A percentile compares a stretch with the other conserved stretches of the same genome.
These are phyloP conservation scores for Distichodus sexfasciatus DNA, from an alignment of 2,797 vertebrate genomes.

Conservation along the genomic window DNA sequence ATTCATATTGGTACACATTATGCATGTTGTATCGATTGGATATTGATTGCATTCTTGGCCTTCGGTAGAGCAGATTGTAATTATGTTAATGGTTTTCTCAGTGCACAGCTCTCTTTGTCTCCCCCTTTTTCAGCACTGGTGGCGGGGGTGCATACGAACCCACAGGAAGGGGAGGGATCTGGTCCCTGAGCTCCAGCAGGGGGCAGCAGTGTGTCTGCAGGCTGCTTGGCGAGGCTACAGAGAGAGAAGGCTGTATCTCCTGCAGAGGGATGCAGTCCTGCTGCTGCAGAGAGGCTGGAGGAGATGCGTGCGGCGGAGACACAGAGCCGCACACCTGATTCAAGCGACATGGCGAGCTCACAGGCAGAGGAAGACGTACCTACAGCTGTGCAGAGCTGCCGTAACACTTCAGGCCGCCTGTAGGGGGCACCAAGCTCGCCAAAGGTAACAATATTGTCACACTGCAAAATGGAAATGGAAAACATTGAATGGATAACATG, in stretches of 20 bases:
- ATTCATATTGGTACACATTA: too few relatives aligned
- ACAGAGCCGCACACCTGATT: constrained; percentile 77
- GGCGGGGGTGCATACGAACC: constrained; percentile 74
- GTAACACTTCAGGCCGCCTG: constrained; percentile 77
- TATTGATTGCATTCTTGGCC: too few relatives aligned
- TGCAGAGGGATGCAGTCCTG: constrained; percentile 75
- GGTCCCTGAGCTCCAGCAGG: constrained; percentile 60
- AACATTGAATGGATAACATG: background rate
- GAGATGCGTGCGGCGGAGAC: constrained; percentile 59
- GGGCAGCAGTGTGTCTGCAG: constrained; percentile 82
- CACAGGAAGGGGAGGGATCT: constrained; percentile 53
- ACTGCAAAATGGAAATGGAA: background rate
- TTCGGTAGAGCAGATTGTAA: too few relatives aligned
- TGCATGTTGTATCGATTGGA: too few relatives aligned
- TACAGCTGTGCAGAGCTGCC: constrained; percentile 62
- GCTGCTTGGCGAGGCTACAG: constrained; percentile 82
- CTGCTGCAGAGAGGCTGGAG: constrained; percentile 87
- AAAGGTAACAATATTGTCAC: constrained; percentile 72
- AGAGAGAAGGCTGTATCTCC: constrained; percentile 74
- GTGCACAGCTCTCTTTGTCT: background rate
- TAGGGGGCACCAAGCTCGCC: constrained; percentile 80
- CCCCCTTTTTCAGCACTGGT: constrained; percentile 77
- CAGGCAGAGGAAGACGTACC: constrained; percentile 64
- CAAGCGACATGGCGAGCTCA: constrained; percentile 87
- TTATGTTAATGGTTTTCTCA: background rate